Conservation (phyloP, 2,113 vertebrate species). For the Blennius ocellaris region DNA sequence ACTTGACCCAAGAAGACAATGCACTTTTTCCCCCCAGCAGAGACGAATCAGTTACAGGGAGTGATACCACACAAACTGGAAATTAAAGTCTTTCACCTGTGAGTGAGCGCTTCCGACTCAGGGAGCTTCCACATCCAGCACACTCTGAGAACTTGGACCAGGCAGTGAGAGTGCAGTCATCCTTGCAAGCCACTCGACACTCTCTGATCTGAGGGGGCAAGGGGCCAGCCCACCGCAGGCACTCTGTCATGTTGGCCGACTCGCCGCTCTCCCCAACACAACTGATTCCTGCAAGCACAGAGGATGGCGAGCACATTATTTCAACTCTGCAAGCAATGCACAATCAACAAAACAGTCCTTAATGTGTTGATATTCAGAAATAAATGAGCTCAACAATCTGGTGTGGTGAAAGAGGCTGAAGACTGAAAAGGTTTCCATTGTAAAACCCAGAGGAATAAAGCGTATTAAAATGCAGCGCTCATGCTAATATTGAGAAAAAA, state of each 20-base stretch:
- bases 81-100: conserved; percentile 83
- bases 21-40: not conserved
- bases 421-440: not conserved
- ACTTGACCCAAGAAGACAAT: conserved; percentile 6
- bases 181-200: conserved; percentile 88
- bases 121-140: conserved; percentile 83
- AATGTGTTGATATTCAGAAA: too few relatives aligned
- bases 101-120: conserved; percentile 85
- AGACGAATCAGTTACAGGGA: conserved; percentile 8
- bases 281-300: conserved; percentile 83
- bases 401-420: not conserved
- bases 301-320: too few relatives aligned
- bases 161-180: conserved; percentile 92
- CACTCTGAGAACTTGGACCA: conserved; percentile 95
- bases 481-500: conserved; percentile 25
- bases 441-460: not conserved
- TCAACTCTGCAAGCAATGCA: conserved; percentile 7
- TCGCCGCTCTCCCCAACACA: conserved; percentile 85
- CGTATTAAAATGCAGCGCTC: conserved; percentile 2
- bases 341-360: not conserved
- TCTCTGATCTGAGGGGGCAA: conserved; percentile 86
- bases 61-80: not conserved
- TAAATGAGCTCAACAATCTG: not conserved
- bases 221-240: conserved; percentile 86
- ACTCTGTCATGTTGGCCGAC: conserved; percentile 81